Evolutionary conservation across 2,113 vertebrate genomes (phyloP).

Genomic region (Heteronetta atricapilla): DNA sequence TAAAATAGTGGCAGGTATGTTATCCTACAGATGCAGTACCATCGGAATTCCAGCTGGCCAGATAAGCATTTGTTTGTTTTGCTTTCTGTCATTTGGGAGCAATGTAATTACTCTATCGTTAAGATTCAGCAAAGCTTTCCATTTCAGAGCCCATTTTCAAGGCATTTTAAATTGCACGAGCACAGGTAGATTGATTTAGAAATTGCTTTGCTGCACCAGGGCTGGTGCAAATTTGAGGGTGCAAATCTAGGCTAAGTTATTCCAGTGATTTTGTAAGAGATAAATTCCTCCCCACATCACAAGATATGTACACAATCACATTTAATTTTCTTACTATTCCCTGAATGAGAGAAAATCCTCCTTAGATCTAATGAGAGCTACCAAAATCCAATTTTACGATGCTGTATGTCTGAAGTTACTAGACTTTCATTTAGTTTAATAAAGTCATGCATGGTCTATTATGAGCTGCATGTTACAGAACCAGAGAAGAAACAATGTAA

Average conservation of each 20-base stretch:
- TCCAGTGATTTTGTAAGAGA: not conserved
- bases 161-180: not conserved
- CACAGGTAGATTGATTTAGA: not conserved
- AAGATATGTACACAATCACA: not conserved
- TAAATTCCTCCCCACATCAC: not conserved
- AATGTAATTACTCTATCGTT: not conserved
- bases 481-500: not conserved
- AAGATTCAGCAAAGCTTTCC: conserved; percentile 22
- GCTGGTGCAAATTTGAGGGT: not conserved
- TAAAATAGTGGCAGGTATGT: not conserved
- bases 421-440: not conserved
- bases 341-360: not conserved
- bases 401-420: not conserved
- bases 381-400: not conserved
- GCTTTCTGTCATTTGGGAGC: not conserved
- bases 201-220: not conserved
- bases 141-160: not conserved
- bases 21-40: not conserved
- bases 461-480: not conserved
- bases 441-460: not conserved
- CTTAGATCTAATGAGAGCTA: conserved; percentile 1
- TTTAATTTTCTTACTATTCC: not conserved
- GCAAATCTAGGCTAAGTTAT: not conserved
- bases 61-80: not conserved
- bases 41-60: not conserved